Evolutionary conservation across 2,888 invertebrate genomes (phyloP).

Genomic region (Scrobipalpa atriplicella): DNA sequence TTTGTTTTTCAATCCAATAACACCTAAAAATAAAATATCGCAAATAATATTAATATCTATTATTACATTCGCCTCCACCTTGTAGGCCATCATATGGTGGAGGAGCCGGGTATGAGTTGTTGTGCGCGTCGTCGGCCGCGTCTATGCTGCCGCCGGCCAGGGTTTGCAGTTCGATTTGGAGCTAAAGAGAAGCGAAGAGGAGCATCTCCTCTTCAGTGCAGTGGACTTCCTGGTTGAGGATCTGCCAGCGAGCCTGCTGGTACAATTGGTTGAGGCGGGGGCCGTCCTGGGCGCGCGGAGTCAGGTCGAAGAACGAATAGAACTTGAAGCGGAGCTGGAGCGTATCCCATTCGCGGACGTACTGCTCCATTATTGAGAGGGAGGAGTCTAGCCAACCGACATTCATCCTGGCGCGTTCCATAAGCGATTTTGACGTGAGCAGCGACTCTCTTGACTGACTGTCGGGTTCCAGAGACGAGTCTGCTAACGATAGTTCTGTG

Average conservation of each 20-base stretch:
- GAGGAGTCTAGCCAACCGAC: conserved; percentile 99
- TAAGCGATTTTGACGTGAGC: conserved; percentile 91
- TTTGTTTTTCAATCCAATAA: too few species aligned
- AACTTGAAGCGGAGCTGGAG: conserved; percentile 97
- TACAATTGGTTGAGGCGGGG: conserved; percentile 98
- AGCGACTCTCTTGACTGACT: conserved; percentile 90
- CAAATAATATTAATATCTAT: too few species aligned
- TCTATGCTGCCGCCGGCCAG: conserved; percentile 90
- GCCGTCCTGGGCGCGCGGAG: conserved; percentile 95
- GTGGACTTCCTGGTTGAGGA: conserved; percentile 98
- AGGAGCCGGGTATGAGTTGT: conserved; percentile 71
- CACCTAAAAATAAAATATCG: too few species aligned
- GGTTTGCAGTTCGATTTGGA: conserved; percentile 94
- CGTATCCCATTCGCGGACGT: conserved; percentile 95
- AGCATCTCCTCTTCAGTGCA: conserved; percentile 99
- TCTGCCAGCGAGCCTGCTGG: conserved; percentile 99
- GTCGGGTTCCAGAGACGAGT: conserved; percentile 91
- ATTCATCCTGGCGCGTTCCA: conserved; percentile 97
- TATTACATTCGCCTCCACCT: too few species aligned
- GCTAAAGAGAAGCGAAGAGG: conserved; percentile 97
- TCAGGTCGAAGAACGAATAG: conserved; percentile 98
- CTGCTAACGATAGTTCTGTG: conserved; percentile 88
- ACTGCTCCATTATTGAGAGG: conserved; percentile 99
- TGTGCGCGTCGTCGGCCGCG: conserved; percentile 77
- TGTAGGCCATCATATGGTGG: too few species aligned